These are phyloP conservation scores for Ptychoptera contaminata DNA, from an alignment of 2,888 invertebrate species.

Conservation along the genomic window DNA sequence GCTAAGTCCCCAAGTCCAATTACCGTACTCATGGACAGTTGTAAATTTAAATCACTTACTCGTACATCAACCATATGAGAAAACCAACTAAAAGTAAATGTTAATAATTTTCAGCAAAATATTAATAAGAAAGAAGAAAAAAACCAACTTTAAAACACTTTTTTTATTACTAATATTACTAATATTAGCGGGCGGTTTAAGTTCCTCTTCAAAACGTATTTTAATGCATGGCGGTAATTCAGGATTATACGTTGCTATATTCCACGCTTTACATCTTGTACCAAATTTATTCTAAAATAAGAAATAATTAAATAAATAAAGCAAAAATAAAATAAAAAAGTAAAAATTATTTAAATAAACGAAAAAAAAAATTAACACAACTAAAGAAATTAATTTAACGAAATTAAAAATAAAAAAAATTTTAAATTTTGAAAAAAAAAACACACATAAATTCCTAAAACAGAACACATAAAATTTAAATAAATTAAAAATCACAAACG, in stretches of 20 bases:
- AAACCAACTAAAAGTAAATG: slow-evolving; percentile 22
- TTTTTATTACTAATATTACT: slow-evolving; percentile 23
- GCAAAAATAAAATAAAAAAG: too few relatives aligned
- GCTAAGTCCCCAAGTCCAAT: slow-evolving; percentile 66
- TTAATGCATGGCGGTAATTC: slow-evolving; percentile 39
- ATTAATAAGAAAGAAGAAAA: not conserved
- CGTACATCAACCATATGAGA: slow-evolving; percentile 41
- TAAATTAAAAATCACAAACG: too few relatives aligned
- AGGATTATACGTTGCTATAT: slow-evolving; percentile 42
- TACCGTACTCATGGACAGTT: slow-evolving; percentile 66
- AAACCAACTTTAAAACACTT: slow-evolving; percentile 23
- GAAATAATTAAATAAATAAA: not conserved
- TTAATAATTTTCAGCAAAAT: not conserved
- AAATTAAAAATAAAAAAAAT: too few relatives aligned
- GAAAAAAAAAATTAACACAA: not conserved
- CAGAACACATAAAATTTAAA: too few relatives aligned
- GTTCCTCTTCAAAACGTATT: slow-evolving; percentile 42
- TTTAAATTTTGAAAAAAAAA: too few relatives aligned
- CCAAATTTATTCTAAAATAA: slow-evolving; percentile 58
- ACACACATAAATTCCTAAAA: too few relatives aligned
- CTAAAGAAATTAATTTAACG: too few relatives aligned
- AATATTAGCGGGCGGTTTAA: slow-evolving; percentile 29
- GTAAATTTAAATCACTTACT: slow-evolving; percentile 46
- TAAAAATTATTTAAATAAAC: not conserved
- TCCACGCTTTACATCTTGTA: slow-evolving; percentile 67